phyloP scores from a whole-genome alignment of 2,888 invertebrate genomes.

The Chrysolina americana region DNA sequence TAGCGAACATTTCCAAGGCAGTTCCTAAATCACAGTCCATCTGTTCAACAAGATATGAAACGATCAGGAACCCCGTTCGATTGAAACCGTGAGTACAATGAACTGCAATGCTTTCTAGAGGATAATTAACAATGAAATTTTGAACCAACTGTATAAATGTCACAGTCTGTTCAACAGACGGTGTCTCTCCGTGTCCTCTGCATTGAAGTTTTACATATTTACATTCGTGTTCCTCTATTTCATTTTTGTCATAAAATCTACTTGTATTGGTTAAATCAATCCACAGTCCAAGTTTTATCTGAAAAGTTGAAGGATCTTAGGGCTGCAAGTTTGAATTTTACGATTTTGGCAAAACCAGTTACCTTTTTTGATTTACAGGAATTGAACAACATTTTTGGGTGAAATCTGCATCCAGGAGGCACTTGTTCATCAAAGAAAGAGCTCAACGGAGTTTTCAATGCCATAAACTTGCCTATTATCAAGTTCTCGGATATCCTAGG shows the following conservation, averaged over 20 bases:
- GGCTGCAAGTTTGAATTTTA: too few relatives aligned
- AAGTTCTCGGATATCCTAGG: slow-evolving; percentile 84
- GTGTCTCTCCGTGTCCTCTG: slow-evolving; percentile 94
- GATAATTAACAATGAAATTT: slow-evolving; percentile 84
- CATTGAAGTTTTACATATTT: slow-evolving; percentile 92
- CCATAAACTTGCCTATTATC: slow-evolving; percentile 88
- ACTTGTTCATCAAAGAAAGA: slow-evolving; percentile 87
- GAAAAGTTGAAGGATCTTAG: slow-evolving; percentile 8
- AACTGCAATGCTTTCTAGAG: slow-evolving; percentile 84
- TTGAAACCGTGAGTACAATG: slow-evolving; percentile 99
- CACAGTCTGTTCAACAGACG: slow-evolving; percentile 86
- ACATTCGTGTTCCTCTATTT: slow-evolving; percentile 83
- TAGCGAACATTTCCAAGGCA: slow-evolving; percentile 84
- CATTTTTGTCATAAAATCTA: slow-evolving; percentile 90
- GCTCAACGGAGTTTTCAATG: slow-evolving; percentile 95
- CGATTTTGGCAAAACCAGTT: slow-evolving; percentile 37
- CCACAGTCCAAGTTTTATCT: slow-evolving; percentile 94
- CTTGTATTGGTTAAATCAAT: slow-evolving; percentile 96
- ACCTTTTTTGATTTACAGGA: slow-evolving; percentile 85
- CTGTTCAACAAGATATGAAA: slow-evolving; percentile 90
- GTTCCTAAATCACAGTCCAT: slow-evolving; percentile 88
- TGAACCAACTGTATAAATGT: slow-evolving; percentile 87
- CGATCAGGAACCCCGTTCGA: slow-evolving; percentile 95
- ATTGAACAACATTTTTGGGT: slow-evolving; percentile 88
- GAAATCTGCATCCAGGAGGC: slow-evolving; percentile 86